These are phyloP conservation scores for Noctilio leporinus DNA, from an alignment of 2,113 vertebrate genomes.

Conservation along the genomic window DNA sequence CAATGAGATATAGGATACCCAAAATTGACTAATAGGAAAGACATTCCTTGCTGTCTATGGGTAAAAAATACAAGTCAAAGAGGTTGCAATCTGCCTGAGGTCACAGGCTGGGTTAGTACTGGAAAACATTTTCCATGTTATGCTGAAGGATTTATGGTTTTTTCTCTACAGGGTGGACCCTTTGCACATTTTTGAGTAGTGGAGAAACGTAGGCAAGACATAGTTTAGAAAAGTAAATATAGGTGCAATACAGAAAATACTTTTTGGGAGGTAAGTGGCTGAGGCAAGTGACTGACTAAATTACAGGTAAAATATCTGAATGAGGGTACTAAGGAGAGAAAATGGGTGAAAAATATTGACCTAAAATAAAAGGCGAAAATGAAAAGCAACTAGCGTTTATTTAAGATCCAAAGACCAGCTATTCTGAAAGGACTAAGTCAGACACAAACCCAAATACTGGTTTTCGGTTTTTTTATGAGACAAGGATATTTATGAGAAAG, in stretches of 20 bases:
- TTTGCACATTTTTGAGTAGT: background rate
- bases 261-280: background rate
- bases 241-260: background rate
- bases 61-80: background rate
- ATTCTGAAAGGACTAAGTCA: background rate
- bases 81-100: background rate
- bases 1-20: background rate
- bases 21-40: background rate
- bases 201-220: background rate
- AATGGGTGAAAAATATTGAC: background rate
- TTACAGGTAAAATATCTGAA: background rate
- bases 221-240: background rate
- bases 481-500: background rate
- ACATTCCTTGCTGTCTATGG: background rate
- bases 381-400: background rate
- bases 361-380: background rate
- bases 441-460: background rate
- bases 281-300: background rate
- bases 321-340: background rate
- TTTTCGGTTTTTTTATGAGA: too few species aligned
- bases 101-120: background rate
- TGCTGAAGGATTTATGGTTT: background rate
- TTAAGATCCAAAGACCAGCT: background rate
- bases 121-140: background rate
- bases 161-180: background rate